Evolutionary conservation across 2,888 invertebrate species (phyloP).

Genomic region (Pogonocherus hispidulus): DNA sequence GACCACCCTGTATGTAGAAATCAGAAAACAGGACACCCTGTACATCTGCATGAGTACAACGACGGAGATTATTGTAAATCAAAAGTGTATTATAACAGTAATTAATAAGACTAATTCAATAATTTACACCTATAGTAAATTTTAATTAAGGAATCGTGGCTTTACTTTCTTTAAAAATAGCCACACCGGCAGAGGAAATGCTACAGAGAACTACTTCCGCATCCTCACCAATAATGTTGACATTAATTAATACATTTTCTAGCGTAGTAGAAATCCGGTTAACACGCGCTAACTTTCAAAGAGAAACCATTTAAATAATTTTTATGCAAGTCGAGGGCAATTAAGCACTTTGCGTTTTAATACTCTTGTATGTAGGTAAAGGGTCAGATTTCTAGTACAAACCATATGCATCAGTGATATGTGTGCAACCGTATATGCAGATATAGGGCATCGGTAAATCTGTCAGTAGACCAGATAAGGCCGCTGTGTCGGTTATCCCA

Average conservation of each 20-base stretch:
- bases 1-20: too few relatives aligned
- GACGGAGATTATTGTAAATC: too few relatives aligned
- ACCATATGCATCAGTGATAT: too few relatives aligned
- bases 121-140: background rate
- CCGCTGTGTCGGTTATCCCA: too few relatives aligned
- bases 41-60: too few relatives aligned
- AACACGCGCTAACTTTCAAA: background rate
- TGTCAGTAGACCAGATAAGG: too few relatives aligned
- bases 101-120: background rate
- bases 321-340: background rate
- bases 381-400: too few relatives aligned
- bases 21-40: too few relatives aligned
- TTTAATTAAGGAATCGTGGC: background rate
- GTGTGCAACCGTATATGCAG: too few relatives aligned
- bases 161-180: background rate
- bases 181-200: background rate
- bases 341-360: background rate
- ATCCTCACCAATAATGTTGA: constrained; percentile 3
- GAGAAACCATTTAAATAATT: constrained; percentile 4
- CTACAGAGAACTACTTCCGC: constrained; percentile 4
- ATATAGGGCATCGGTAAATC: too few relatives aligned
- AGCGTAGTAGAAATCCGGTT: background rate
- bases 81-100: too few relatives aligned
- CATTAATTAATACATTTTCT: constrained; percentile 6
- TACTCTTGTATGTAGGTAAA: too few relatives aligned